These are phyloP conservation scores for Eurystomus glaucurus DNA, from an alignment of 2,797 vertebrate species.

Conservation along the genomic window DNA sequence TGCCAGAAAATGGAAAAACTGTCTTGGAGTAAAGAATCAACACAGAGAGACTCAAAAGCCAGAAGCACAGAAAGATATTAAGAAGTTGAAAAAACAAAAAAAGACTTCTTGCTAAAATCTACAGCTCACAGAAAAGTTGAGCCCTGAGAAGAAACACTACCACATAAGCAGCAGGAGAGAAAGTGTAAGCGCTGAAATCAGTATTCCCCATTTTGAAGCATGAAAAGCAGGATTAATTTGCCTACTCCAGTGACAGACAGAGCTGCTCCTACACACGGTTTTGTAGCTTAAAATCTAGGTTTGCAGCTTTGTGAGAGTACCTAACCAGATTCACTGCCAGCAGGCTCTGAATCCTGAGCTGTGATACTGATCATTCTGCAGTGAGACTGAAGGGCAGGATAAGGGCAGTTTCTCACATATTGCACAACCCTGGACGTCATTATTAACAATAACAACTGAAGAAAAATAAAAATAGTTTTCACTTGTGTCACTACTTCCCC, in stretches of 20 bases:
- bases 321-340: neutral
- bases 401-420: neutral
- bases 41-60: neutral
- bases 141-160: neutral
- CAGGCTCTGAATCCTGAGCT: neutral
- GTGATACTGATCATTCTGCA: neutral
- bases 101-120: neutral
- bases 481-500: neutral
- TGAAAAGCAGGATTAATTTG: neutral
- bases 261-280: neutral
- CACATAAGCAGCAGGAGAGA: neutral
- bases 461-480: neutral
- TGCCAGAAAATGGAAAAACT: neutral
- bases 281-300: neutral
- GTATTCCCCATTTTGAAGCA: neutral
- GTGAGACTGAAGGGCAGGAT: neutral
- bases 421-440: neutral
- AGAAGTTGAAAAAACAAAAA: neutral
- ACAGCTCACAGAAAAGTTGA: neutral
- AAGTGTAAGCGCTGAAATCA: neutral
- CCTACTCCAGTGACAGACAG: neutral
- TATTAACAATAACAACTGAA: neutral
- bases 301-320: neutral
- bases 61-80: conserved; percentile 10
- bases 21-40: neutral